Evolutionary conservation across 2,888 invertebrate genomes (phyloP).

Genomic region (Exephanes ischioxanthus): DNA sequence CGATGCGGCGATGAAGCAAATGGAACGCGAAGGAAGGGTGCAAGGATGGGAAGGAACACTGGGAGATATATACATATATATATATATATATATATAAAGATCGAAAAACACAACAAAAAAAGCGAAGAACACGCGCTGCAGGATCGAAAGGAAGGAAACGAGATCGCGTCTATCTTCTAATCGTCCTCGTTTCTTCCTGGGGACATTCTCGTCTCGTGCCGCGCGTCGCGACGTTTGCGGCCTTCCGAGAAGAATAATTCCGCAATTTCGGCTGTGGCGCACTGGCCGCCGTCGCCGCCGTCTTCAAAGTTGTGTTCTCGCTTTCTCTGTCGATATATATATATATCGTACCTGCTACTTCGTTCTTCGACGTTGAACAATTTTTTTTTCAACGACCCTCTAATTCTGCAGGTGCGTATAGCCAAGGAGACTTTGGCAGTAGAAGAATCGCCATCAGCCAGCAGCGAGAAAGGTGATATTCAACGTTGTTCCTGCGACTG

Average conservation of each 20-base stretch:
- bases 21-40: constrained; percentile 12
- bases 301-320: constrained; percentile 33
- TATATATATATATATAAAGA: background rate
- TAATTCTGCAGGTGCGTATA: constrained; percentile 66
- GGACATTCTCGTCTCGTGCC: constrained; percentile 66
- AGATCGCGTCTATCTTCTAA: constrained; percentile 72
- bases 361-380: constrained; percentile 16
- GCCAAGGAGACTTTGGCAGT: constrained; percentile 53
- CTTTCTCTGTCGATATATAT: background rate
- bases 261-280: constrained; percentile 72
- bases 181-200: constrained; percentile 62
- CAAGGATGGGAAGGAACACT: background rate
- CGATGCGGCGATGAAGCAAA: background rate
- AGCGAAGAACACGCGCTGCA: constrained; percentile 28
- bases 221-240: constrained; percentile 42
- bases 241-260: constrained; percentile 76
- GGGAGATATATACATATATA: no score
- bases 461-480: constrained; percentile 16
- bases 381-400: constrained; percentile 76
- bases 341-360: background rate
- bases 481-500: background rate
- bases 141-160: constrained; percentile 41
- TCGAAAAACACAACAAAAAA: constrained; percentile 10
- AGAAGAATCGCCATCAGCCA: constrained; percentile 21
- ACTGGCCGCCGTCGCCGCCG: constrained; percentile 71